These are phyloP conservation scores for Craterocephalus amniculus DNA, from an alignment of 2,797 vertebrate genomes.

Conservation along the genomic window DNA sequence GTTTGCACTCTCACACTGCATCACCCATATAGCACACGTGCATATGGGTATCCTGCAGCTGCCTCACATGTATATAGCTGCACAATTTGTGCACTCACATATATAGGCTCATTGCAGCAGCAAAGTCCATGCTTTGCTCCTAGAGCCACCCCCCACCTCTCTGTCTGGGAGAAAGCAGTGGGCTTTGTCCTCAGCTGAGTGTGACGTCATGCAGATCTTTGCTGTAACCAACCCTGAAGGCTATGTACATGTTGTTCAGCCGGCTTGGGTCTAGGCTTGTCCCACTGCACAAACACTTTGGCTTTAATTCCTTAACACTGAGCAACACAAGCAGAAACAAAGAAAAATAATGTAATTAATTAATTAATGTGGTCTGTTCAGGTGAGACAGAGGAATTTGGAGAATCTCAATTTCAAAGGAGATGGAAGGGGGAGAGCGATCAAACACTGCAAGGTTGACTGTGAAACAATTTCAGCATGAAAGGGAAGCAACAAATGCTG, in stretches of 20 bases:
- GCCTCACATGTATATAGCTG: slow-evolving; percentile 40
- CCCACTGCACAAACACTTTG: slow-evolving; percentile 25
- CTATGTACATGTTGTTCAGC: slow-evolving; percentile 56
- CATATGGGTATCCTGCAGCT: slow-evolving; percentile 47
- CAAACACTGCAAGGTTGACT: slow-evolving; percentile 3
- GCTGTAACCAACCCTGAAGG: slow-evolving; percentile 68
- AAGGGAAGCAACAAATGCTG: not conserved
- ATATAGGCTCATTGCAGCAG: slow-evolving; percentile 29
- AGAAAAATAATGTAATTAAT: not conserved
- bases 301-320: slow-evolving; percentile 20
- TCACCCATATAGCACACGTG: slow-evolving; percentile 53
- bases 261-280: slow-evolving; percentile 56
- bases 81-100: slow-evolving; percentile 27
- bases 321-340: not conserved
- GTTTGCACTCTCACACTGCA: slow-evolving; percentile 44
- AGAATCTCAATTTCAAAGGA: slow-evolving; percentile 22
- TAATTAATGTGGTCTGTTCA: slow-evolving; percentile 10
- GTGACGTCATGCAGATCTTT: slow-evolving; percentile 76
- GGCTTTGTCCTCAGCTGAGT: slow-evolving; percentile 82
- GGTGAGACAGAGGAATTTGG: slow-evolving; percentile 21
- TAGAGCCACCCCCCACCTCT: slow-evolving; percentile 60
- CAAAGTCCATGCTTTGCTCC: slow-evolving; percentile 61
- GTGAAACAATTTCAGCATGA: slow-evolving; percentile 4
- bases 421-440: not conserved
- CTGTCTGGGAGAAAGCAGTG: slow-evolving; percentile 76